Base-by-base conservation (phyloP, 2,888 invertebrate genomes). In the Mythimna impura region DNA sequence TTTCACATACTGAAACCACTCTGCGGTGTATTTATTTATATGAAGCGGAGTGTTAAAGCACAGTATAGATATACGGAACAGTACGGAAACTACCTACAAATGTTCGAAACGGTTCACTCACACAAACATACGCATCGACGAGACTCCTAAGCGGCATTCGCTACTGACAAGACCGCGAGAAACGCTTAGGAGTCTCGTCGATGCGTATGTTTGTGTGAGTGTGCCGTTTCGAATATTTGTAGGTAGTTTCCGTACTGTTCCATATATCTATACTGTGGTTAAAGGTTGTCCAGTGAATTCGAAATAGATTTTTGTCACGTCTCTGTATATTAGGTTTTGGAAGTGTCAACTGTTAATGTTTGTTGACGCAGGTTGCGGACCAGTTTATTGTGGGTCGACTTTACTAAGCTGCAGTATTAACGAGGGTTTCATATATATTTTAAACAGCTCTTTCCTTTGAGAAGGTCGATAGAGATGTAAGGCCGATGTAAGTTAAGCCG, bases 261-360 rank as follows among this genome's bases (percentile, higher is more conserved):
- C n/a, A n/a, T n/a, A n/a, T n/a, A n/a, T n/a, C n/a, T n/a, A n/a
- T n/a, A n/a, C n/a, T n/a, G n/a, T n/a, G n/a, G n/a, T n/a, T n/a
- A 66, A 78, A 66, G 17, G n/a, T 12, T 69, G 69, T 69, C 52
- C 50, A 4, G 9, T 79, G 25, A 74, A 73, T 74, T 50, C 66
- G 14, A 25, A 55, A 79, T 52, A 62, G 40, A 50, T 20, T 40
- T 47, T 20, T 40, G 40, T 30, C 14, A 47, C 47, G 47, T 47
- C 7, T 17, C 57, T 22, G 20, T 47, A 17, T 47, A 34, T 66
- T 50, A 22, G n/a, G 61, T 79, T 36, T 36, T 30, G 14, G 34
- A 60, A 67, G 55, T 65, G 47, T 73, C 50, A 63, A 12, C 10
- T 61, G 61, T 20, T 65, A 57, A 62, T 62, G n/a, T 52, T 58